Evolutionary conservation across 1,140 invertebrate species (phyloP), one percentile per base, ranked within the genome.

Genomic region (Saxidomus purpurata): DNA sequence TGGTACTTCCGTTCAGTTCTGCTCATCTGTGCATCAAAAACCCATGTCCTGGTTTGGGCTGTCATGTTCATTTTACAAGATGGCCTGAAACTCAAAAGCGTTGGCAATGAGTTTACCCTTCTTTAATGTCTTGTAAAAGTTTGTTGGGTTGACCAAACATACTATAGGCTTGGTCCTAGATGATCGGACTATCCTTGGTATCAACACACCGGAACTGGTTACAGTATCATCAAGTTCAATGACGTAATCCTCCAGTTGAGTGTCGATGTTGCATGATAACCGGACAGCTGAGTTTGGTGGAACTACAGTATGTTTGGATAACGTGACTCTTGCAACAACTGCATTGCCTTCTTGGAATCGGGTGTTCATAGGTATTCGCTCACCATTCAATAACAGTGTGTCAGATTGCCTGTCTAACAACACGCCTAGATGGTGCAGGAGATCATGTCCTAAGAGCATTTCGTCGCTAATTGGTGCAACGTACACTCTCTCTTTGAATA

Each of bases 281-380:
- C 67, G 36, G 1, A 76, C 83, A 0, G 74, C 83, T 52, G 83
- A 74, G 61, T 82, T 82, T 61, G 80, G 80, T 25, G 80, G 80
- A 55, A 82, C 59, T 34, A 82, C 80, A 47, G n/a, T 13, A 9
- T n/a, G 22, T 47, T 77, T 77, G 6, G 67, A 3, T 25, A 71
- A 2, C 6, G 67, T 71, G n/a, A 52, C 47, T 47, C 43, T 79
- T 79, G 40, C 76, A 25, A 79, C 31, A 8, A 25, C 25, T 52
- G 43, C n/a, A 25, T 79, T 79, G 28, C 31, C 25, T 8, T 43
- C 43, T 8, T 43, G 4, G 43, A 43, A 43, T 8, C 43, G 4
- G 43, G 80, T 82, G 11, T 34, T 59, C 17, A 82, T 43, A 15
- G 52, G 52, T 34, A 82, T 82, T 19, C 34, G n/a, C 34, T 82